These are phyloP conservation scores for Sthenelais limicola DNA, from an alignment of 2,888 invertebrate genomes.

Conservation along the genomic window DNA sequence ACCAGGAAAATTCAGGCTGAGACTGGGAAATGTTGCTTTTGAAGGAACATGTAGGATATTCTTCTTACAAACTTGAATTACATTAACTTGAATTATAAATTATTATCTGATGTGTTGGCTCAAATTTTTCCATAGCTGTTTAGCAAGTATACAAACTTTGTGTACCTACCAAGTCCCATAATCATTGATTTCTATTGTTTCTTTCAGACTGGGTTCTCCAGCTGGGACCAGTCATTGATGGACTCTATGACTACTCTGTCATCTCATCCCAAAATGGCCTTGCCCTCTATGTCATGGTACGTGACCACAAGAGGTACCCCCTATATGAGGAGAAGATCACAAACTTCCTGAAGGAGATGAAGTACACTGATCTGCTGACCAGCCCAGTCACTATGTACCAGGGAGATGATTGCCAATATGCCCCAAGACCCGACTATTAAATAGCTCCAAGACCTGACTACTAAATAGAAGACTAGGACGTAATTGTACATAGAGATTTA, in stretches of 20 bases:
- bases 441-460: no score
- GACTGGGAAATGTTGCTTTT: not conserved
- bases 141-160: no score
- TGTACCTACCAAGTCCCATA: no score
- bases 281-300: conserved; percentile 64
- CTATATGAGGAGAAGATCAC: conserved; percentile 64
- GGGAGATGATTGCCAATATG: conserved; percentile 69
- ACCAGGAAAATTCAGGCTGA: conserved; percentile 18
- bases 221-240: conserved; percentile 68
- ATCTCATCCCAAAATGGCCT: conserved; percentile 67
- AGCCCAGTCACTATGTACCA: conserved; percentile 68
- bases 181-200: no score
- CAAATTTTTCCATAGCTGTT: no score
- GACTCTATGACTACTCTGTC: conserved; percentile 61
- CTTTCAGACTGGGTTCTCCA: conserved; percentile 72
- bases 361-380: conserved; percentile 69
- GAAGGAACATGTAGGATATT: conserved; percentile 24
- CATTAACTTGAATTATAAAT: no score
- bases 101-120: no score
- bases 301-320: conserved; percentile 66
- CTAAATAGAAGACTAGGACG: no score
- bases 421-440: no score
- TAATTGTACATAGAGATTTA: no score
- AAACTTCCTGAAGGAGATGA: conserved; percentile 60
- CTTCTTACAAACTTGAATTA: no score